Base-by-base conservation (phyloP, 2,113 vertebrate genomes). In the Tragelaphus scriptus region DNA sequence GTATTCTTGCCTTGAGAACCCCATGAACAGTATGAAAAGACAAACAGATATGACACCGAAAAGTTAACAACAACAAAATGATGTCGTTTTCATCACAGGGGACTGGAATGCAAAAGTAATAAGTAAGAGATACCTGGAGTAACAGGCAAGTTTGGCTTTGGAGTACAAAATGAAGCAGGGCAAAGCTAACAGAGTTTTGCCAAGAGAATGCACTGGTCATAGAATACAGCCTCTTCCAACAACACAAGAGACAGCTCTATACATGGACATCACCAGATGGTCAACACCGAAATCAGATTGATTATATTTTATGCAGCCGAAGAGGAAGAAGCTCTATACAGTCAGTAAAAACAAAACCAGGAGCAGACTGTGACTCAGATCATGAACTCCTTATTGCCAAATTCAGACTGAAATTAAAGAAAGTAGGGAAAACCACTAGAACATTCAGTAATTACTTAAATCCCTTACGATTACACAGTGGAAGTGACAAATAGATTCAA, bases 391-490 rank as follows among this genome's bases (percentile, higher is more conserved):
- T 36, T 71, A 21, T 36, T 36, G 65, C n/a, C n/a, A 36, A 71
- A 36, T 23, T 71, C n/a, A 71, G 65, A 23, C n/a, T 23, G 11
- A 36, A 21, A 71, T 71, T 36, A 19, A 71, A 71, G n/a, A 36
- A 71, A 36, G 17, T 71, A 71, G n/a, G n/a, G 19, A 21, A 71
- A 71, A 71, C n/a, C 65, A 23, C 65, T 71, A 36, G 17, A 36
- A 5, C 9, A 71, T 71, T 36, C 17, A 23, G 65, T 36, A 71
- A 11, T 71, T 36, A 21, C 65, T 71, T 71, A 71, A 68, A 71
- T 1, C n/a, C 0, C 17, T 71, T 21, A 36, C 0, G 5, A 36
- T 71, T 71, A 71, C n/a, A 36, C 9, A 71, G n/a, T 36, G n/a
- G 9, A 21, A 36, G 17, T 21, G 2, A 71, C 65, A 71, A 21